Evolutionary conservation across 2,113 vertebrate species (phyloP).

Genomic region (Syrmaticus mikado): DNA sequence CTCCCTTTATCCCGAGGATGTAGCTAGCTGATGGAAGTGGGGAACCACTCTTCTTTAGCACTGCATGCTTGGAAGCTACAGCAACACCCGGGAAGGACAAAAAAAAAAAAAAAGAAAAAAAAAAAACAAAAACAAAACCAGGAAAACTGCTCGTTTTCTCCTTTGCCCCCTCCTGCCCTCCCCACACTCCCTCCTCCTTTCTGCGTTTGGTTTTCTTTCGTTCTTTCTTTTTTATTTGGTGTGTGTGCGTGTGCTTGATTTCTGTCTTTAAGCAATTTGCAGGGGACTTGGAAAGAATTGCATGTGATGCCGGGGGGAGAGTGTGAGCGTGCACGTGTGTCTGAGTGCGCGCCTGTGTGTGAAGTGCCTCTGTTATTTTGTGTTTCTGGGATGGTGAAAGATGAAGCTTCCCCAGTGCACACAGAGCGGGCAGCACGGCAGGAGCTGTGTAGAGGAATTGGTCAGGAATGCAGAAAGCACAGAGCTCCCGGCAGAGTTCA

Average conservation of each 20-base stretch:
- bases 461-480: not conserved
- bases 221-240: not conserved
- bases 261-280: not conserved
- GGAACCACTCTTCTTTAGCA: slow-evolving; percentile 42
- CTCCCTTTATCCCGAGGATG: slow-evolving; percentile 55
- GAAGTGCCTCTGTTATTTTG: slow-evolving; percentile 17
- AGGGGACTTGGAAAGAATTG: slow-evolving; percentile 7
- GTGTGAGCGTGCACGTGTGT: not conserved
- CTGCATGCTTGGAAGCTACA: slow-evolving; percentile 38
- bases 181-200: not conserved
- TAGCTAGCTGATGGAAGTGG: slow-evolving; percentile 49
- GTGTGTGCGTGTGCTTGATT: not conserved
- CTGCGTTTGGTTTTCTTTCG: not conserved
- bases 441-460: not conserved
- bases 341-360: not conserved
- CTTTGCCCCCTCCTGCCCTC: not conserved
- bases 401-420: not conserved
- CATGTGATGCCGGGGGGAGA: not conserved
- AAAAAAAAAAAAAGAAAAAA: not conserved
- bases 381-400: slow-evolving; percentile 12
- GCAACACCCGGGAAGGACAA: not conserved
- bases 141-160: not conserved
- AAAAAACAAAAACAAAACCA: not conserved
- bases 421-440: not conserved
- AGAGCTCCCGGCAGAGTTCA: slow-evolving; percentile 15